These are phyloP conservation scores for Mystacornis crossleyi DNA, from an alignment of 2,113 vertebrate genomes.

Conservation along the genomic window DNA sequence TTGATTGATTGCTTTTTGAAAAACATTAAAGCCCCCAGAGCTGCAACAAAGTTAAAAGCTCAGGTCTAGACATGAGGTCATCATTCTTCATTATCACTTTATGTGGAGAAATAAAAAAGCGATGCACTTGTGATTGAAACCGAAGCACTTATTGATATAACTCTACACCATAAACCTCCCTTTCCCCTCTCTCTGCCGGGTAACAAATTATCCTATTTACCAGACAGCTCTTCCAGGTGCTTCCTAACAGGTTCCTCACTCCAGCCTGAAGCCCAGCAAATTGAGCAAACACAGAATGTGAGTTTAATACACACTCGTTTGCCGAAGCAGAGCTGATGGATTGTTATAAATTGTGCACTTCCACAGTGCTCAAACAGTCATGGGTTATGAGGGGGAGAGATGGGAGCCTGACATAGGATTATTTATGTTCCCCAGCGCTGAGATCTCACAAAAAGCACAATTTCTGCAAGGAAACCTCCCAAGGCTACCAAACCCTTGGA, in stretches of 20 bases:
- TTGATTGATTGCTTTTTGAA: slow-evolving; percentile 66
- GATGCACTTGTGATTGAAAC: slow-evolving; percentile 51
- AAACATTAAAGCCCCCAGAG: slow-evolving; percentile 51
- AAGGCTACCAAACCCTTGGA: neutral
- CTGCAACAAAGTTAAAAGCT: slow-evolving; percentile 68
- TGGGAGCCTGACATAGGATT: neutral
- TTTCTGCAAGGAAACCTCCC: neutral
- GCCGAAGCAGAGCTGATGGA: neutral
- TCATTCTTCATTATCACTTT: slow-evolving; percentile 68
- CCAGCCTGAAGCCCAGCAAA: neutral
- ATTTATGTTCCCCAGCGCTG: neutral
- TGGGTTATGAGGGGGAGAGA: neutral
- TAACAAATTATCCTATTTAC: slow-evolving; percentile 32
- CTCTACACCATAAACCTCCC: neutral
- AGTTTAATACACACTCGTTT: neutral
- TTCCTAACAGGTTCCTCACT: neutral
- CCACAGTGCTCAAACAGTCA: neutral
- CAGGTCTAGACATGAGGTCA: slow-evolving; percentile 72
- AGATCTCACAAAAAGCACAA: neutral
- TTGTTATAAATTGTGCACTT: neutral
- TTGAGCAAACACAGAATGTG: neutral
- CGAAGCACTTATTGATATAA: slow-evolving; percentile 28
- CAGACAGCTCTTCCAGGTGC: neutral
- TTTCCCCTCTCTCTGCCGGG: neutral
- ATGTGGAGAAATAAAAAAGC: slow-evolving; percentile 38